Evolutionary conservation across 2,888 invertebrate species (phyloP), one percentile per base, ranked within the genome.

Genomic region (Habroteleia sp.): DNA sequence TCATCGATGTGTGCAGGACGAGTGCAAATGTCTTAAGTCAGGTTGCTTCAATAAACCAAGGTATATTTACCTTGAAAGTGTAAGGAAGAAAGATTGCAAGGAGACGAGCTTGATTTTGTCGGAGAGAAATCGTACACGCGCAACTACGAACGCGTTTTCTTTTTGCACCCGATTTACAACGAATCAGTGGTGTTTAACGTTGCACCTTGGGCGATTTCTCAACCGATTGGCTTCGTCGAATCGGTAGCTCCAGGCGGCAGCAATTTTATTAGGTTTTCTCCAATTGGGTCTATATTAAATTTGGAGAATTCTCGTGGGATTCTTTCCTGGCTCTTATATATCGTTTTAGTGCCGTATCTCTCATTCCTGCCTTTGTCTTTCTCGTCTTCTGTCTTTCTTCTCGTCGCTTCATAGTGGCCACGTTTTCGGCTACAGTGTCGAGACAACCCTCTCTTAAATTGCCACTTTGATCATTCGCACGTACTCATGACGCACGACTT

Each of bases 281-380:
- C 86, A 85, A 87, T 86, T 83, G 86, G 82, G 83, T 87, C 82
- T 84, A 84, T 87, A 87, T 87, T 87, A 87, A 87, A 87, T 87
- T 87, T 85, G 80, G 82, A 81, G 81, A 82, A 83, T 83, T 83
- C 85, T 81, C 83, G 66, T 56, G 81, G 81, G 85, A 82, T 83
- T 77, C 72, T 76, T 75, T 76, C 78, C 78, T 77, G 77, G 56
- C 65, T 76, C 71, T 58, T 69, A 69, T 68, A 60, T 75, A 76
- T 74, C 72, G 69, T 56, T 71, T 66, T 72, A 35, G 56, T 41
- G 33, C 60, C 20, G 58, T 20, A 31, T 52, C 74, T 72, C 29
- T 41, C 14, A 39, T 20, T 46, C 37, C 13, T 11, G 23, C 16
- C 17, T 41, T 37, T 50, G 31, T 27, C 37, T 14, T 16, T 33